Evolutionary conservation across 1,140 invertebrate genomes (phyloP).

Genomic region (Phocides pigmalion): DNA sequence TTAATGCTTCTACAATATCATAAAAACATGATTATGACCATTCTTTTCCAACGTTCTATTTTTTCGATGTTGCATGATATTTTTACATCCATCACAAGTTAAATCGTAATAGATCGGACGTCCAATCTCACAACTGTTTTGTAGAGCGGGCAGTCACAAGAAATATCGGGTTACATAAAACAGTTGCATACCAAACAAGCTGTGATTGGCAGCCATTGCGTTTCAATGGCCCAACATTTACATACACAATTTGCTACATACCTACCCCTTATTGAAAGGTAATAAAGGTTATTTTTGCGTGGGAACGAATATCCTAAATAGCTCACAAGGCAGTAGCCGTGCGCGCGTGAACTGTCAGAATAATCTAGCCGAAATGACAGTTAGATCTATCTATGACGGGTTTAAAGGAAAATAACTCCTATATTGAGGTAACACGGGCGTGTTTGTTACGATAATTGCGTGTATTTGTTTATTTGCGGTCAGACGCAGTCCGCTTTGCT

Average conservation of each 20-base stretch:
- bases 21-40: too few relatives aligned
- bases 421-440: constrained; percentile 14
- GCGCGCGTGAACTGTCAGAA: constrained; percentile 67
- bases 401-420: constrained; percentile 31
- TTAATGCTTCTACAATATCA: too few relatives aligned
- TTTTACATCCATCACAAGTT: constrained; percentile 30
- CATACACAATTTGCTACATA: constrained; percentile 9
- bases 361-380: constrained; percentile 53
- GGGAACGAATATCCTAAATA: neutral
- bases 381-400: constrained; percentile 34
- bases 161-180: constrained; percentile 50
- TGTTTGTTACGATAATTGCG: constrained; percentile 39
- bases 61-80: constrained; percentile 30
- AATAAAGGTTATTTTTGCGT: constrained; percentile 23
- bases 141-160: constrained; percentile 29
- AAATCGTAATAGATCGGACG: constrained; percentile 26
- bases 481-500: constrained; percentile 45
- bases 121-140: constrained; percentile 30
- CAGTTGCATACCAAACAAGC: constrained; percentile 48
- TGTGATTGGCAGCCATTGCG: constrained; percentile 52
- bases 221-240: constrained; percentile 21
- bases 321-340: constrained; percentile 45
- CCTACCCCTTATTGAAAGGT: constrained; percentile 12
- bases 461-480: constrained; percentile 59
- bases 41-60: neutral